A percentile compares a stretch with the other conserved stretches of the same genome.
phyloP scores from a whole-genome alignment of 2,113 vertebrate genomes.

The Vulpes lagopus region DNA sequence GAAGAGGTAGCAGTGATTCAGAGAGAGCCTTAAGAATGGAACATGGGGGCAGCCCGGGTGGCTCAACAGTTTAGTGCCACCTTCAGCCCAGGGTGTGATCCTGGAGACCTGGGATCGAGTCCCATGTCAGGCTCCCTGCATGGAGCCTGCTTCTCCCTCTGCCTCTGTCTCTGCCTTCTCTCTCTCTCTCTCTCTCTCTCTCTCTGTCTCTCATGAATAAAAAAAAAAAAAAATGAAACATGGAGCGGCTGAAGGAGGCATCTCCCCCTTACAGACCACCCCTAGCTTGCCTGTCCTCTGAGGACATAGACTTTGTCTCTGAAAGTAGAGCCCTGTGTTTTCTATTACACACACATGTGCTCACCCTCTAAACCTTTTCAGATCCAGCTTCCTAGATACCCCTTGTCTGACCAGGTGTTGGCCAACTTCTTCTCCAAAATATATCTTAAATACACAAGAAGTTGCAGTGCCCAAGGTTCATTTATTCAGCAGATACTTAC shows the following conservation, averaged over 20 bases:
- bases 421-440: neutral
- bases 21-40: neutral
- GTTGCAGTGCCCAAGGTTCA: neutral
- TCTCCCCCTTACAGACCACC: neutral
- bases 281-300: neutral
- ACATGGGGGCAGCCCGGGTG: neutral
- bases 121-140: too few relatives aligned
- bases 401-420: neutral
- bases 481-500: neutral
- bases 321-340: neutral
- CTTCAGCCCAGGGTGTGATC: too few relatives aligned
- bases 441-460: neutral
- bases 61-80: too few relatives aligned
- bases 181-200: too few relatives aligned
- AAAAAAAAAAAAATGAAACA: too few relatives aligned
- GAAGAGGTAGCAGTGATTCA: neutral
- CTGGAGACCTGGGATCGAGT: too few relatives aligned
- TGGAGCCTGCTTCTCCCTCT: too few relatives aligned
- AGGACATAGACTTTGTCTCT: neutral
- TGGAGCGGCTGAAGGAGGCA: neutral
- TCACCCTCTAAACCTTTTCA: neutral
- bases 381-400: neutral
- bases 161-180: too few relatives aligned
- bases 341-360: too few relatives aligned
- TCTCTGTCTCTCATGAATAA: too few relatives aligned